A percentile compares a stretch with the other conserved stretches of the same genome.
phyloP scores from a whole-genome alignment of 1,140 invertebrate genomes.

The Eulimnadia texana region DNA sequence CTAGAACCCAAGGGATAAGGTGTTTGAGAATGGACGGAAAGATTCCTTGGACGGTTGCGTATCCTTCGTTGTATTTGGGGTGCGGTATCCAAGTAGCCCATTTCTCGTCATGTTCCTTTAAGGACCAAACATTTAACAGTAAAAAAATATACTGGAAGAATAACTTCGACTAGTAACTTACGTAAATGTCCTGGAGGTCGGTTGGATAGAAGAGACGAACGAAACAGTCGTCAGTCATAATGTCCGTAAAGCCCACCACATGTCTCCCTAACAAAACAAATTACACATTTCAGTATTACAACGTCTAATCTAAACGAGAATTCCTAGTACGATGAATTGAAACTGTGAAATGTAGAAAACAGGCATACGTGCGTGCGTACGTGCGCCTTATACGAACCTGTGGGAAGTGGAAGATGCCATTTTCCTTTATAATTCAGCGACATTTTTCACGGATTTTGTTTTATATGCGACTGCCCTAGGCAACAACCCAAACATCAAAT shows the following conservation, averaged over 20 bases:
- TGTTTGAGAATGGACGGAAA: constrained; percentile 33
- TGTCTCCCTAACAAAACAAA: background rate
- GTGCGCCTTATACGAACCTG: too few species aligned
- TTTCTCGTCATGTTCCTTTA: constrained; percentile 30
- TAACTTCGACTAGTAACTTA: background rate
- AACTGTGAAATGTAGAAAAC: too few species aligned
- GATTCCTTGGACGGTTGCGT: constrained; percentile 35
- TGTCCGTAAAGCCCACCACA: constrained; percentile 1
- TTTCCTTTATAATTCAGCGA: too few species aligned
- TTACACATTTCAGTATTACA: background rate
- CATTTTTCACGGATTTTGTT: too few species aligned
- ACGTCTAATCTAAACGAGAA: too few species aligned
- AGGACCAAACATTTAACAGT: constrained; percentile 9
- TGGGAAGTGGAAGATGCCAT: too few species aligned
- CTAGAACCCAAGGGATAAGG: constrained; percentile 33
- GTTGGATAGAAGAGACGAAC: background rate
- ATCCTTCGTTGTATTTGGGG: constrained; percentile 38
- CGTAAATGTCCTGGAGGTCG: background rate
- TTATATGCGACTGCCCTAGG: too few species aligned
- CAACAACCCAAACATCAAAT: too few species aligned
- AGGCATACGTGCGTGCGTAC: too few species aligned
- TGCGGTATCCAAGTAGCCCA: constrained; percentile 43
- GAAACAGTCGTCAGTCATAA: background rate
- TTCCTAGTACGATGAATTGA: too few species aligned
- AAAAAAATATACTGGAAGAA: background rate